Conservation (phyloP, 2,888 invertebrate species). For the Chesias legatella region DNA sequence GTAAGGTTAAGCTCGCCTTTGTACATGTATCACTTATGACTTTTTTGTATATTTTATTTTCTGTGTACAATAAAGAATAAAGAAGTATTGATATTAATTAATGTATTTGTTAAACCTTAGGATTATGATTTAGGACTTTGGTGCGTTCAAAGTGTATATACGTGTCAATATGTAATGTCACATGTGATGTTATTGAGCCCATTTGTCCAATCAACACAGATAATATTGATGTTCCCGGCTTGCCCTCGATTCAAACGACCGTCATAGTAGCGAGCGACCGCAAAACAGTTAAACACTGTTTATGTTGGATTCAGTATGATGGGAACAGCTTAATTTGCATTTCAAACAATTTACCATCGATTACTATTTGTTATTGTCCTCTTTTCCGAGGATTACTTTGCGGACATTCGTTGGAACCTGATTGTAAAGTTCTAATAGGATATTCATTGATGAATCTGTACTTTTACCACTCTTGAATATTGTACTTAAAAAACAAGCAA, state of each 20-base stretch:
- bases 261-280: slow-evolving; percentile 48
- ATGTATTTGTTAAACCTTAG: too few species aligned
- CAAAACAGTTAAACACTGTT: slow-evolving; percentile 24
- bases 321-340: slow-evolving; percentile 5
- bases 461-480: too few species aligned
- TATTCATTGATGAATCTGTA: too few species aligned
- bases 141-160: slow-evolving; percentile 1
- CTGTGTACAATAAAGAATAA: too few species aligned
- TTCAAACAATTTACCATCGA: too few species aligned
- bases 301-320: too few species aligned
- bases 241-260: slow-evolving; percentile 52
- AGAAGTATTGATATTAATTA: slow-evolving; percentile 6
- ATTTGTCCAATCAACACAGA: slow-evolving; percentile 71
- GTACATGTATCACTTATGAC: too few species aligned
- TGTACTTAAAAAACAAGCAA: too few species aligned
- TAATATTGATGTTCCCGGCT: slow-evolving; percentile 64
- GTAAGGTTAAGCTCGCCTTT: too few species aligned
- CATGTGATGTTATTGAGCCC: slow-evolving; percentile 45
- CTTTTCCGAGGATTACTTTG: neutral
- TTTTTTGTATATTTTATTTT: too few species aligned
- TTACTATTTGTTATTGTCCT: neutral
- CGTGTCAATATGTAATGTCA: slow-evolving; percentile 15
- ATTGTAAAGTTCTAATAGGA: too few species aligned
- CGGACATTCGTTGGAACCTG: too few species aligned
- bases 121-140: slow-evolving; percentile 8